Conservation (phyloP, 2,113 vertebrate genomes). For the Nannospalax galili region DNA sequence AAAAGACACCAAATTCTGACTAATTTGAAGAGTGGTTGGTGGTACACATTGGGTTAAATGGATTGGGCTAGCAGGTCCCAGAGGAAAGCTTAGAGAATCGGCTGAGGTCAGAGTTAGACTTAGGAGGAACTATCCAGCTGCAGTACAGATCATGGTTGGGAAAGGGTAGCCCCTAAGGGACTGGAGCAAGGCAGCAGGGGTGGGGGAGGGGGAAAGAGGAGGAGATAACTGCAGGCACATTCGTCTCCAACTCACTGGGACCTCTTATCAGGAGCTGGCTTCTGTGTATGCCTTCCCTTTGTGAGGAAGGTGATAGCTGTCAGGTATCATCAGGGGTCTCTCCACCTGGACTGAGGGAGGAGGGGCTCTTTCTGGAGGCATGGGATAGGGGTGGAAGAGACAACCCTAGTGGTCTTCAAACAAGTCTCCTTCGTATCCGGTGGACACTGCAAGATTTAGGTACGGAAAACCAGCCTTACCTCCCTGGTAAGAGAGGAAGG, state of each 20-base stretch:
- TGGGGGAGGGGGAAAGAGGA: not conserved
- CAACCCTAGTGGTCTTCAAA: not conserved
- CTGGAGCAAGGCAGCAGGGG: not conserved
- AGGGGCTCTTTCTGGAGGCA: not conserved
- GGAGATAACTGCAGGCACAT: not conserved
- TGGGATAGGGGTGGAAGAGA: not conserved
- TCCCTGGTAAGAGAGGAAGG: not conserved
- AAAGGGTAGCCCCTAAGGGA: not conserved
- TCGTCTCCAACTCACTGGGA: not conserved
- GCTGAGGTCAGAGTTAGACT: not conserved
- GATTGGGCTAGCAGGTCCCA: too few relatives aligned
- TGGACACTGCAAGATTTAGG: not conserved
- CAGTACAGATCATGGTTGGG: not conserved
- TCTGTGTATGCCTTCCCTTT: not conserved
- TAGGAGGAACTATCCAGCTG: not conserved
- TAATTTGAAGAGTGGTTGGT: not conserved
- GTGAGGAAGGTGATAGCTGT: not conserved
- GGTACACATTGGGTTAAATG: not conserved
- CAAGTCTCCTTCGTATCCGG: not conserved
- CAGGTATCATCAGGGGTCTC: not conserved
- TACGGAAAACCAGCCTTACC: not conserved
- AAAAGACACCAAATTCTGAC: not conserved
- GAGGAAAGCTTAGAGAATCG: not conserved
- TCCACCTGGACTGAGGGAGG: not conserved
- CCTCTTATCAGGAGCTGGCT: not conserved